A percentile compares a stretch with the other conserved stretches of the same genome.
Conservation (phyloP, 2,797 vertebrate species). For the Melanotaenia trifasciata region DNA sequence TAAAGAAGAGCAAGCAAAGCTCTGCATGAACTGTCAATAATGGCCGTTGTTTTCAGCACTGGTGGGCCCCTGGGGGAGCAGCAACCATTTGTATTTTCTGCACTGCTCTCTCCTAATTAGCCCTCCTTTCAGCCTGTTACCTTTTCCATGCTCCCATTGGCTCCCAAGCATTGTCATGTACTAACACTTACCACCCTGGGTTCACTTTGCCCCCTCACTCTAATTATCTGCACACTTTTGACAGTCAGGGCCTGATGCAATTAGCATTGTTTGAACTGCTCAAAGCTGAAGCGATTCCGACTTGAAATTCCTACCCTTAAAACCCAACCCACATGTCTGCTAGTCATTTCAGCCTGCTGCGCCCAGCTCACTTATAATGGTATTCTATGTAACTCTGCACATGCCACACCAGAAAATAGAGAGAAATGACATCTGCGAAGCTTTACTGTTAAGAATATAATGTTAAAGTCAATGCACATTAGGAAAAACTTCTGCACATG, state of each 20-base stretch:
- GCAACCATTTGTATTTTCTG: conserved; percentile 77
- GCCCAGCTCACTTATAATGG: conserved; percentile 66
- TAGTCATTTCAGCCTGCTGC: conserved; percentile 68
- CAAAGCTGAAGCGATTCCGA: conserved; percentile 56
- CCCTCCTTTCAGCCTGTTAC: conserved; percentile 78
- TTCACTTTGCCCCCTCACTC: conserved; percentile 79
- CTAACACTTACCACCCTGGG: conserved; percentile 77
- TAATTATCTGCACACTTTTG: conserved; percentile 82
- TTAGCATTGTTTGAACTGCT: conserved; percentile 69
- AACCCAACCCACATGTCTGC: conserved; percentile 68
- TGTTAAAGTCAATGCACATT: conserved; percentile 52
- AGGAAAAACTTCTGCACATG: conserved; percentile 45
- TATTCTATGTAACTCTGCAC: conserved; percentile 66
- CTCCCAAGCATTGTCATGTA: conserved; percentile 75
- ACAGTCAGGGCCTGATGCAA: conserved; percentile 72
- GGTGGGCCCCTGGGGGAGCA: conserved; percentile 67
- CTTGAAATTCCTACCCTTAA: conserved; percentile 65
- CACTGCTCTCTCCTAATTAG: conserved; percentile 77
- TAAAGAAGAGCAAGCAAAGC: conserved; percentile 73
- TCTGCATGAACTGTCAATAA: conserved; percentile 81
- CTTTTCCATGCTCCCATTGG: conserved; percentile 73
- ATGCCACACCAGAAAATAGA: conserved; percentile 58
- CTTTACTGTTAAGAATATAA: conserved; percentile 51
- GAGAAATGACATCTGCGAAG: conserved; percentile 58
- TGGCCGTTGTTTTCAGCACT: conserved; percentile 75